Base-by-base conservation (phyloP, 2,888 invertebrate genomes). In the Tholera decimalis region DNA sequence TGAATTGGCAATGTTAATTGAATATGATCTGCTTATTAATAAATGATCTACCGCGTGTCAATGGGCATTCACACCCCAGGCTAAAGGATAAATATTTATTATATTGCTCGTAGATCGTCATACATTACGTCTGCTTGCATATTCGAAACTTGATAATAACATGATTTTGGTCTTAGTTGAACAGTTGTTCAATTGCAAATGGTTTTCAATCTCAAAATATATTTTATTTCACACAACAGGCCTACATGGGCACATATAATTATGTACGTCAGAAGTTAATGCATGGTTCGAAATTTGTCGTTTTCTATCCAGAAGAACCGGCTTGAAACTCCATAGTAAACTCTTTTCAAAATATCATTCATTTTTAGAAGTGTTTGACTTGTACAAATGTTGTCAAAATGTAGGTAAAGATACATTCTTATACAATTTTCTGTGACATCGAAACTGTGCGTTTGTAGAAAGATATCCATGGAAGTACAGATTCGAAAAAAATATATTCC, bases 1-100 rank as follows among this genome's bases (percentile, higher is more conserved):
- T 33, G 11, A n/a, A n/a, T n/a, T 33, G 13, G 33, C 33, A 33
- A 33, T 33, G 11, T 13, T 3, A 33, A 33, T 33, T 26, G 11
- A 26, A 22, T 22, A n/a, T 37, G 18, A 9, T 6, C 22, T 39
- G 24, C n/a, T 13, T 13, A n/a, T 13, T 13, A 3, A 15, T 13
- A 3, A 41, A 20, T 4, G 41, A 33, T 18, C 8, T 1, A 30
- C 8, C 43, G 43, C 44, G 22, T 28, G 30, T 35, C 54, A 68
- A 56, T 61, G 61, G 26, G 24, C 55, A 60, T 46, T 41, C 28
- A 33, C 58, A 44, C 20, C 49, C 9, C 41, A 3, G 5, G 7
- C 18, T 6, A 54, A n/a, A 41, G 20, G 39, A 41, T 64, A 61
- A 58, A 64, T 73, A 68, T 73, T 64, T 63, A 60, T 60, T 61